Base-by-base conservation (phyloP, 2,797 vertebrate genomes). In the Sebastolobus alascanus region DNA sequence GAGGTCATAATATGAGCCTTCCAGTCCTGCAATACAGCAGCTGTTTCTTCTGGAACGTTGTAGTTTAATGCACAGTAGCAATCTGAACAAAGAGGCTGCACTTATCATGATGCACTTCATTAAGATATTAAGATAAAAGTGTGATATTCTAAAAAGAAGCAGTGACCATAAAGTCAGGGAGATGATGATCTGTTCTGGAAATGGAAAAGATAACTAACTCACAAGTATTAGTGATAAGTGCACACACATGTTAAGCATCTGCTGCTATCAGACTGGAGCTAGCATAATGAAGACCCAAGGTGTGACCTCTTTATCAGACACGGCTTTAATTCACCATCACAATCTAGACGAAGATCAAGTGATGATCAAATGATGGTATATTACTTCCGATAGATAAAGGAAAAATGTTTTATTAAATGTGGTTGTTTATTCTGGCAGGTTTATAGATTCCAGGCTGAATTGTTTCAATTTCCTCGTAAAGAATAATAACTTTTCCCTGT, bases 41-140 rank as follows among this genome's bases (percentile, higher is more conserved):
- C 31, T 63, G 55, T 69, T 20, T 70, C 38, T 22, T 54, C 31
- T 29, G n/a, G 35, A 63, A 66, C 11, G 2, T 18, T 78, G 54
- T 55, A 37, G 50, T 73, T 79, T 73, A 68, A 70, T 70, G 31
- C 43, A 54, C 20, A 78, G 29, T 25, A 64, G 33, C 56, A 52
- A 68, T 76, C 29, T 64, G 40, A 54, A 72, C 64, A 64, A 37
- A 58, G 52, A 75, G 29, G 60, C 65, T 72, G 63, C n/a, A 2
- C 61, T 73, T 77, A 71, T 87, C 72, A 31, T 2, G 11, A 25
- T 84, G 61, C 60, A 74, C 70, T 60, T 64, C 59, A 84, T 86
- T 84, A 54, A 75, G 73, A 75, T 87, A 84, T 86, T 83, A 54
- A 75, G 73, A 74, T 87, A 66, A 37, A 76, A 37, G 38, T 50